phyloP scores from a whole-genome alignment of 2,888 invertebrate genomes.

The Heliconius charithonia region DNA sequence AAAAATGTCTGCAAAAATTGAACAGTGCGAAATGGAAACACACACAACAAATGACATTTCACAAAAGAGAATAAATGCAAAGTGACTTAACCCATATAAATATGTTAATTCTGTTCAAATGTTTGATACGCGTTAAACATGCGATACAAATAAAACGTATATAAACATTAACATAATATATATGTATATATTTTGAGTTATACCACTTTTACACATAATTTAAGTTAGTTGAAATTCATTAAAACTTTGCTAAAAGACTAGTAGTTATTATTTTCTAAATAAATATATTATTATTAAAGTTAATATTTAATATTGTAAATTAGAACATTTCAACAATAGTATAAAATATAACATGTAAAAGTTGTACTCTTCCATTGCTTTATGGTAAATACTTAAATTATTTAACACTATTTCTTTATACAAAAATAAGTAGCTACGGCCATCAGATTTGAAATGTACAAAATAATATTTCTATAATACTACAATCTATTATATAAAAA shows the following conservation, averaged over 20 bases:
- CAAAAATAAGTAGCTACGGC: not conserved
- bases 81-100: not conserved
- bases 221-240: not conserved
- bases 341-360: slow-evolving; percentile 10
- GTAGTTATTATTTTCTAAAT: slow-evolving; percentile 29
- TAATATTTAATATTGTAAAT: slow-evolving; percentile 7
- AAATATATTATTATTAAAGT: not conserved
- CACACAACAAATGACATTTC: no score
- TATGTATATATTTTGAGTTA: not conserved
- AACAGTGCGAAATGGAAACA: not conserved
- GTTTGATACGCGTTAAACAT: not conserved
- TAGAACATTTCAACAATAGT: not conserved
- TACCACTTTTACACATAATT: not conserved
- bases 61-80: not conserved
- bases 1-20: not conserved
- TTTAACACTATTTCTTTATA: slow-evolving; percentile 4
- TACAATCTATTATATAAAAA: not conserved
- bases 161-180: not conserved
- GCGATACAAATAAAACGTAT: not conserved
- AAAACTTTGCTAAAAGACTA: slow-evolving; percentile 33
- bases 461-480: not conserved
- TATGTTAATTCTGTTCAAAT: not conserved
- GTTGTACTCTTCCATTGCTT: slow-evolving; percentile 22
- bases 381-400: slow-evolving; percentile 2
- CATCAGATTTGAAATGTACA: not conserved